Conservation (phyloP, 2,797 vertebrate species). For the Syncerus caffer region DNA sequence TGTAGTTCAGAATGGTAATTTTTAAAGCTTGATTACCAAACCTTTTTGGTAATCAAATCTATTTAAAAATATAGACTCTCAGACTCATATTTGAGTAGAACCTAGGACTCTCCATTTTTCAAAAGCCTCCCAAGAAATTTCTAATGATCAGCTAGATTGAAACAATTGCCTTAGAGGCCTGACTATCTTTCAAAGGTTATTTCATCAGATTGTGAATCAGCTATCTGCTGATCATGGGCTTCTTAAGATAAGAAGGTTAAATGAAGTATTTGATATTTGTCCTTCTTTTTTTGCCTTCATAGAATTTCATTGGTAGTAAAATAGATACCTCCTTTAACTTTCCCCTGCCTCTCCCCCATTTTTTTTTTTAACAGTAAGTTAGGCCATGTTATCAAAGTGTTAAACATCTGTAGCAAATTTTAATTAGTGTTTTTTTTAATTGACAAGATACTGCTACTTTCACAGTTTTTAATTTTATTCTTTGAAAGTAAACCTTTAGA, state of each 20-base stretch:
- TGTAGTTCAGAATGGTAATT: background rate
- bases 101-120: background rate
- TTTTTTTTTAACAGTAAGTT: background rate
- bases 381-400: background rate
- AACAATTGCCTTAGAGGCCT: background rate
- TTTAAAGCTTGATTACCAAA: background rate
- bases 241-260: background rate
- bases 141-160: background rate
- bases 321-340: background rate
- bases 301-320: background rate
- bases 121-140: background rate
- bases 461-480: background rate
- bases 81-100: background rate
- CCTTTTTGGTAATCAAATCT: background rate
- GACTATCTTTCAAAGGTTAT: background rate
- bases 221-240: background rate
- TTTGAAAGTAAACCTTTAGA: slow-evolving; percentile 10
- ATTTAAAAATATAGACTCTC: background rate
- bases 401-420: background rate
- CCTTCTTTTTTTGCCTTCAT: background rate
- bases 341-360: background rate
- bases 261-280: background rate
- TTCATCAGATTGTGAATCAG: background rate
- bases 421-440: background rate
- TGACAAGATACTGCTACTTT: background rate